Evolutionary conservation across 2,888 invertebrate species (phyloP).

Genomic region (Drosophila rellima): DNA sequence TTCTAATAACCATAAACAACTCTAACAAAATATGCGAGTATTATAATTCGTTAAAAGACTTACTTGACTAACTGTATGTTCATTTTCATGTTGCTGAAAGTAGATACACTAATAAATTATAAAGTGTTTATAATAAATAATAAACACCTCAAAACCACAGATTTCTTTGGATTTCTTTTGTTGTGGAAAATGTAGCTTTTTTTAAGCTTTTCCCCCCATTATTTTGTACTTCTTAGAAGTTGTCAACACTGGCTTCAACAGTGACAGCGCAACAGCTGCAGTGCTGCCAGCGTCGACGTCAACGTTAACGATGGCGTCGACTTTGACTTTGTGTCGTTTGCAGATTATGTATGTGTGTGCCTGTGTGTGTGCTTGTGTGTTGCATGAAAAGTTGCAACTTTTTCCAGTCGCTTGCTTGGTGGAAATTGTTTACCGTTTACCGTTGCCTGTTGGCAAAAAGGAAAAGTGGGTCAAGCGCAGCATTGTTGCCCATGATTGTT

Average conservation of each 20-base stretch:
- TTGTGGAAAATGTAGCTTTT: background rate
- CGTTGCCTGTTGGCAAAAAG: conserved; percentile 72
- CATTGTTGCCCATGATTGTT: conserved; percentile 66
- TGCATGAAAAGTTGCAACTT: conserved; percentile 77
- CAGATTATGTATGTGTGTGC: conserved; percentile 23
- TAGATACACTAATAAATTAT: too few relatives aligned
- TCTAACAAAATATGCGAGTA: too few relatives aligned
- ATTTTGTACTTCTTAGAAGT: background rate
- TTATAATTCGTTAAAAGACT: too few relatives aligned
- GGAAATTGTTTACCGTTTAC: conserved; percentile 74
- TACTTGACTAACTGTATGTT: too few relatives aligned
- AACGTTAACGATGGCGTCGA: conserved; percentile 40
- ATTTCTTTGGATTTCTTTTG: too few relatives aligned
- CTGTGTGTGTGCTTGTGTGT: conserved; percentile 37
- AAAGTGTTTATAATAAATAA: too few relatives aligned
- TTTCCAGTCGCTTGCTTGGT: conserved; percentile 65
- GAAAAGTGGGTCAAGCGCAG: conserved; percentile 84
- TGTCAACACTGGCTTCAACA: conserved; percentile 6
- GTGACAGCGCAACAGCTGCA: conserved; percentile 12
- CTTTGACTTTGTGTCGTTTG: conserved; percentile 59
- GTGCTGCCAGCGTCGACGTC: conserved; percentile 1
- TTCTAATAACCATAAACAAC: too few relatives aligned
- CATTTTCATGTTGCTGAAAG: too few relatives aligned
- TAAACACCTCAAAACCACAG: too few relatives aligned
- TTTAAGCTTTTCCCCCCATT: background rate